Percentiles rank a stretch among this genome's conserved stretches.
Evolutionary conservation across 2,113 vertebrate genomes (phyloP).

Genomic region (Myiopsitta monachus): DNA sequence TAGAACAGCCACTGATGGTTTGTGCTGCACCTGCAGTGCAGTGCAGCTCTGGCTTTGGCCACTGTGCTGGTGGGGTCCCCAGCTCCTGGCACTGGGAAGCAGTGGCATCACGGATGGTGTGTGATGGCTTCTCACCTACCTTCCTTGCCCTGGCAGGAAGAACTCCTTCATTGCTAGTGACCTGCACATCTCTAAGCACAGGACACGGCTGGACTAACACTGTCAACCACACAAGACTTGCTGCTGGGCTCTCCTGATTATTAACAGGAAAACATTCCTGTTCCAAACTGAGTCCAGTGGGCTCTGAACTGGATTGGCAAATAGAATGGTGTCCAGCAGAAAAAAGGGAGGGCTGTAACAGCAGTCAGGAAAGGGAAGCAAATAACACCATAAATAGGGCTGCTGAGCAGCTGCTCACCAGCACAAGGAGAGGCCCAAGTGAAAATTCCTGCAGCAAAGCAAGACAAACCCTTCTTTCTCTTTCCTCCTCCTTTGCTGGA

Average conservation of each 20-base stretch:
- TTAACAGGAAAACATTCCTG: background rate
- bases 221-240: background rate
- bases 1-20: background rate
- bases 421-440: background rate
- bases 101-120: background rate
- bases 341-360: background rate
- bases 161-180: background rate
- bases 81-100: background rate
- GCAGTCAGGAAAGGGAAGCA: background rate
- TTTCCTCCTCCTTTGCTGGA: conserved; percentile 33
- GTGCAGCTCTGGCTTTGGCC: background rate
- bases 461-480: conserved; percentile 59
- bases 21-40: background rate
- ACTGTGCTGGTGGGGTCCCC: background rate
- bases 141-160: background rate
- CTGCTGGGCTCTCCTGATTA: background rate
- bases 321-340: background rate
- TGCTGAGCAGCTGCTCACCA: background rate
- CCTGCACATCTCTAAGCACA: background rate
- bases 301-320: background rate
- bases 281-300: fast-evolving
- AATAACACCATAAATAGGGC: background rate
- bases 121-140: background rate
- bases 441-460: background rate
- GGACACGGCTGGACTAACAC: background rate